A percentile compares a stretch with the other conserved stretches of the same genome.
Conservation (phyloP, 2,888 invertebrate genomes). For the Eumacrocentrus americanus region DNA sequence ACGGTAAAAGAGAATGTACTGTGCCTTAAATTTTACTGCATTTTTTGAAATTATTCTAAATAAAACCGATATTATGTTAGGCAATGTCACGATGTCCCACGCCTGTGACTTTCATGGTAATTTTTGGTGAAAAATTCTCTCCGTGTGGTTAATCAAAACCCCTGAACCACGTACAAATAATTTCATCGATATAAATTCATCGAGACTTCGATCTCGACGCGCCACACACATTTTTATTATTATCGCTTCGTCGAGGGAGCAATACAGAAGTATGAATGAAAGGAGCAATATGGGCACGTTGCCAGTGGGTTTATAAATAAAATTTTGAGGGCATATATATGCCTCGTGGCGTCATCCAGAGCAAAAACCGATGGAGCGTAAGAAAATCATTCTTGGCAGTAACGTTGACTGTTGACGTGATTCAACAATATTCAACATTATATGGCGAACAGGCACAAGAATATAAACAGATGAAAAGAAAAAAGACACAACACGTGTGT, state of each 20-base stretch:
- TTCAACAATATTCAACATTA: conserved; percentile 4
- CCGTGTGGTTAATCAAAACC: too few species aligned
- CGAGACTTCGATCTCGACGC: background rate
- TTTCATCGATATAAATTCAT: too few species aligned
- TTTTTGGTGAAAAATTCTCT: too few species aligned
- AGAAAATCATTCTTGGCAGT: conserved; percentile 12
- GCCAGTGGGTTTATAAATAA: conserved; percentile 30
- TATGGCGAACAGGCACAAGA: background rate
- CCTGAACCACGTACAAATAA: too few species aligned
- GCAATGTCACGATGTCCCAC: too few species aligned
- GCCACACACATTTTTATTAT: conserved; percentile 6
- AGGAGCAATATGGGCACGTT: conserved; percentile 33
- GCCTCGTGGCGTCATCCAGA: conserved; percentile 8
- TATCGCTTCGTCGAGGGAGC: conserved; percentile 3
- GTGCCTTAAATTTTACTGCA: too few species aligned
- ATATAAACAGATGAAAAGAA: background rate
- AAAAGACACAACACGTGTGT: background rate
- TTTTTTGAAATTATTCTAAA: too few species aligned
- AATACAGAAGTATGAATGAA: conserved; percentile 34
- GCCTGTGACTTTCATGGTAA: too few species aligned
- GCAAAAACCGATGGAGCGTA: conserved; percentile 13
- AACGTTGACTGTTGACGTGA: background rate
- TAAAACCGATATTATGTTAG: too few species aligned
- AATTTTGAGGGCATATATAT: conserved; percentile 3
- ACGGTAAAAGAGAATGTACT: too few species aligned